Evolutionary conservation across 2,888 invertebrate species (phyloP).

Genomic region (Epistrophella euchroma): DNA sequence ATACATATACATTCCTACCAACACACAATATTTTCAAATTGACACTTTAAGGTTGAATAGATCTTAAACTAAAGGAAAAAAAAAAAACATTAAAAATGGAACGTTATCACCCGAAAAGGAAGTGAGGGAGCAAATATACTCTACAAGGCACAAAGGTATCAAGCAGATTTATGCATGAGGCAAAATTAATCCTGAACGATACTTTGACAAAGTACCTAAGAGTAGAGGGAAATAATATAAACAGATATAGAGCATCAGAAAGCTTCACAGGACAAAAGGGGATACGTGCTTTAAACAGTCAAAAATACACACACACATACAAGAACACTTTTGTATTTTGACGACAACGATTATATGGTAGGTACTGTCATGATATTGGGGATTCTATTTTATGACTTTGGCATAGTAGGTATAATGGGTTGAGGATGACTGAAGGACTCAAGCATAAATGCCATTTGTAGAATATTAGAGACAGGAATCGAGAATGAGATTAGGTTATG

Average conservation of each 20-base stretch:
- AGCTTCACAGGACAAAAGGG: background rate
- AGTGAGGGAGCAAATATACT: conserved; percentile 22
- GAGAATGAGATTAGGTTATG: conserved; percentile 26
- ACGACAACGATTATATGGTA: background rate
- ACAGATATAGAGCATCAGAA: conserved; percentile 23
- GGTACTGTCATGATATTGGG: conserved; percentile 1
- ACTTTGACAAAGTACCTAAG: conserved; percentile 68
- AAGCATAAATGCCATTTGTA: conserved; percentile 61
- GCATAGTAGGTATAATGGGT: background rate
- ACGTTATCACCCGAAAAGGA: background rate
- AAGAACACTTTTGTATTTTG: conserved; percentile 3
- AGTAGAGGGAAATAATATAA: conserved; percentile 28
- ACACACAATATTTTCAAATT: background rate
- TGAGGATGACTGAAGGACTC: conserved; percentile 51
- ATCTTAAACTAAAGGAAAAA: background rate
- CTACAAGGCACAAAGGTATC: conserved; percentile 27
- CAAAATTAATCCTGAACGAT: conserved; percentile 67
- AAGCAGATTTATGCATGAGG: conserved; percentile 68
- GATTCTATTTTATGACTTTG: conserved; percentile 24
- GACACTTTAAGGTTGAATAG: conserved; percentile 15
- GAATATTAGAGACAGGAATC: conserved; percentile 52
- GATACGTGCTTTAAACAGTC: conserved; percentile 12
- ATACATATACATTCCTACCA: too few relatives aligned
- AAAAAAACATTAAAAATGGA: background rate
- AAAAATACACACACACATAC: background rate